Evolutionary conservation across 2,888 invertebrate species (phyloP), one percentile per base, ranked within the genome.

Genomic region (Cryptocephalus moraei): DNA sequence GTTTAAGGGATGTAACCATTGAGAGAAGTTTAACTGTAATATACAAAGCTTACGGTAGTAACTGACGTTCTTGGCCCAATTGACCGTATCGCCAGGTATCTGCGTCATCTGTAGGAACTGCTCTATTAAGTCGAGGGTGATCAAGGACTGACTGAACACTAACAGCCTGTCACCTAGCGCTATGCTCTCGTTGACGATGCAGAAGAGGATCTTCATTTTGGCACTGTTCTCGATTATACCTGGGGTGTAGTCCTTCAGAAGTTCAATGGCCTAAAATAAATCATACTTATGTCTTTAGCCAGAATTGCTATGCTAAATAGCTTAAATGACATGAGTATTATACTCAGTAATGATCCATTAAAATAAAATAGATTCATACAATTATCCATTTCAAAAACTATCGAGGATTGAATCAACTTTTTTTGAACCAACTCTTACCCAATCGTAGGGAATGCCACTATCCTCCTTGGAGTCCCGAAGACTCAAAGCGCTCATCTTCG

Each of bases 121-220:
- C 75, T 99, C 97, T 51, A 99, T 89, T 50, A 95, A 78, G 75
- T 94, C 91, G 55, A 99, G 73, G 1, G 97, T 97, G 58, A 95
- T 86, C 49, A 99, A 76, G 61, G 94, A 95, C 70, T 97, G 96
- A 61, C 95, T 95, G 69, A 99, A 99, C 4, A 97, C 81, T 46
- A 99, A 75, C 48, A 97, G 76, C 51, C 96, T 84, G 71, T 99
- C 97, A 1, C 91, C 92, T 50, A 87, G 69, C 49, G 79, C 77
- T 45, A 96, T 82, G 54, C 92, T 88, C 69, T 94, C 91, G 56
- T 90, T 85, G 43, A 99, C 75, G 52, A 99, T 86, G 57, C 87
- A 86, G 69, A 96, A 89, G 62, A 97, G 84, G 40, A 97, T 78
- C 59, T 90, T 84, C 86, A 99, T 91, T 74, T 99, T 99, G 1